A percentile compares a stretch with the other conserved stretches of the same genome.
phyloP scores from a whole-genome alignment of 2,888 invertebrate species.

The Drosophila atroscutellata region DNA sequence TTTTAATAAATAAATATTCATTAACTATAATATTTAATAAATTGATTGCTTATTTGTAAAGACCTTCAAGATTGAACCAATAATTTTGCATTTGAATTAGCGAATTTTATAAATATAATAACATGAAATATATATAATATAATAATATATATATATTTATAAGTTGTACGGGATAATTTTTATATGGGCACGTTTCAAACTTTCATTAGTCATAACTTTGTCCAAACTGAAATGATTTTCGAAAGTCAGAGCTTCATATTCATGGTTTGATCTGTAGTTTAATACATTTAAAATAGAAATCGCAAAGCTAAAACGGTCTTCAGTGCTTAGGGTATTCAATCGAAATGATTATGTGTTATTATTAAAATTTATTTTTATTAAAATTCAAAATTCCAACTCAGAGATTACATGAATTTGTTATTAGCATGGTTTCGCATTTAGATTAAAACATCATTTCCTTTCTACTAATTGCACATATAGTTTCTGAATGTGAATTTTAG shows the following conservation, averaged over 20 bases:
- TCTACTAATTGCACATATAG: not conserved
- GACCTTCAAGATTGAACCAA: no score
- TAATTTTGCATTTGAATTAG: not conserved
- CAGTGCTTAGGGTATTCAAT: no score
- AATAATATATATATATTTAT: constrained; percentile 7
- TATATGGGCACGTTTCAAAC: not conserved
- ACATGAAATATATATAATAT: constrained; percentile 46
- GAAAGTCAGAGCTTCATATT: no score
- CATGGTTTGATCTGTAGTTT: no score
- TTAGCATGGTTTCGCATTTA: no score
- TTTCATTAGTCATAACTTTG: not conserved
- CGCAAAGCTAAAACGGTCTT: no score
- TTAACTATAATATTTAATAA: constrained; percentile 42
- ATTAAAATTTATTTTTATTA: no score
- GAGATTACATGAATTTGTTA: no score
- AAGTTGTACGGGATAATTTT: not conserved
- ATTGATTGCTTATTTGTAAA: not conserved
- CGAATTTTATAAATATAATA: not conserved
- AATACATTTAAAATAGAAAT: no score
- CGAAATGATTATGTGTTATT: no score
- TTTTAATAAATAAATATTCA: constrained; percentile 73
- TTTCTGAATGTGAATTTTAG: not conserved
- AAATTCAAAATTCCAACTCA: no score
- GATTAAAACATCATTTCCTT: not conserved
- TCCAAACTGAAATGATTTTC: no score